These are phyloP conservation scores for Alviniconcha marisindica DNA, from an alignment of 1,140 invertebrate species.

Conservation along the genomic window DNA sequence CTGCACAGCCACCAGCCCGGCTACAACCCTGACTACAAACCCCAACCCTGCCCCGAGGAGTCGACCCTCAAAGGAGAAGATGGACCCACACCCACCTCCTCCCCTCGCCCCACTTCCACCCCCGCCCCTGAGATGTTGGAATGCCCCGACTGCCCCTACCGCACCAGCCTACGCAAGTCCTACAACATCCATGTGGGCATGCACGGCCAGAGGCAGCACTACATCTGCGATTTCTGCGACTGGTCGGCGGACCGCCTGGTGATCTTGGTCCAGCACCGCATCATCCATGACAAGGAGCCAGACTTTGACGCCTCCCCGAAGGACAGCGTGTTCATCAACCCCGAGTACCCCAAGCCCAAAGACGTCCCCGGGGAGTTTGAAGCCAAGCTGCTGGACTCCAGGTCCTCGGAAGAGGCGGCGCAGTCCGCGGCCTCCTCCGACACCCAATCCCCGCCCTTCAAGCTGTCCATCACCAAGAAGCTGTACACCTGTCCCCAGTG, in stretches of 20 bases:
- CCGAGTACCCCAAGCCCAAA: slow-evolving; percentile 66
- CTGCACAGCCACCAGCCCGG: slow-evolving; percentile 56
- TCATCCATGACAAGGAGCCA: slow-evolving; percentile 61
- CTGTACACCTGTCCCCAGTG: slow-evolving; percentile 65
- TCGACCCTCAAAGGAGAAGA: background rate
- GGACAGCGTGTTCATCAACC: slow-evolving; percentile 66
- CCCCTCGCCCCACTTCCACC: background rate
- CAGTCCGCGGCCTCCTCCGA: background rate
- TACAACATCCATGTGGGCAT: slow-evolving; percentile 65
- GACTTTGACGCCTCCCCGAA: slow-evolving; percentile 58
- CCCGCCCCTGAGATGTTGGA: slow-evolving; percentile 16
- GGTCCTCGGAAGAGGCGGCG: background rate
- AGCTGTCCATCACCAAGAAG: slow-evolving; percentile 52
- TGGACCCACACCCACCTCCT: background rate
- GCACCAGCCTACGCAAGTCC: slow-evolving; percentile 59
- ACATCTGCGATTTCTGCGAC: slow-evolving; percentile 71
- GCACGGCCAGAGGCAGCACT: slow-evolving; percentile 66
- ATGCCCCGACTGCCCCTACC: slow-evolving; percentile 67
- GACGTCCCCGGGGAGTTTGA: slow-evolving; percentile 47
- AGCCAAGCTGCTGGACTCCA: slow-evolving; percentile 43
- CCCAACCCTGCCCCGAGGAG: slow-evolving; percentile 48
- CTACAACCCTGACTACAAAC: slow-evolving; percentile 48
- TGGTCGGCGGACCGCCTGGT: slow-evolving; percentile 69
- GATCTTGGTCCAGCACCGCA: slow-evolving; percentile 67
- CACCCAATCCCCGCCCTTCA: slow-evolving; percentile 39